Base-by-base conservation (phyloP, 1,140 invertebrate genomes). In the Papilio machaon region DNA sequence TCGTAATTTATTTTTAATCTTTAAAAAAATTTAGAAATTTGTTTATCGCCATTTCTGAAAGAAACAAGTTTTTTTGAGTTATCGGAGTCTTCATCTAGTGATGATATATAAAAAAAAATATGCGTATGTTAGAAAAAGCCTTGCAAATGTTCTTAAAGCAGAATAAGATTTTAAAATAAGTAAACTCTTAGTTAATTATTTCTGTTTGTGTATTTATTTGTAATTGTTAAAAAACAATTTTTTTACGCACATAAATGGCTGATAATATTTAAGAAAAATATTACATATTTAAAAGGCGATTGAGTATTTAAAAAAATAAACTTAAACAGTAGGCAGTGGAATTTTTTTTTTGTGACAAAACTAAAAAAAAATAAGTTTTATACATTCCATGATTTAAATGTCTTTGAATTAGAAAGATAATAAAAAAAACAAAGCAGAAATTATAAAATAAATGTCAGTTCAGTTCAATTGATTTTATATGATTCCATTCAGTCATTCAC, bases 221-320 rank as follows among this genome's bases (percentile, higher is more conserved):
- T 43, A 43, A 6, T 43, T 43, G 7, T 43, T 43, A 43, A 43
- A 4, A 43, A 7, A 43, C 1, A n/a, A 17, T n/a, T 13, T 4
- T 54, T 54, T 19, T 19, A 19, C 54, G 1, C 6, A 54, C 15
- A 17, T 54, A 54, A 58, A 19, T 58, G n/a, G 54, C 8, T 58
- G 54, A 58, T 9, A 54, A 17, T 17, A n/a, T 7, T 30, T 43
- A 58, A 17, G 8, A 58, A 58, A n/a, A 67, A 67, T 35, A 35
- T 60, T 60, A 7, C 30, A 10, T 67, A 35, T 4, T 35, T 70
- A 70, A 38, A 54, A 54, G 23, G 10, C 30, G 23, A 15, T 6
- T 70, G 64, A 70, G 64, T 70, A 70, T 70, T 70, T 11, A 67
- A 67, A 67, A 67, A 67, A 15, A 19, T 19, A 60, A 70, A 70